Percentiles rank a stretch among this genome's conserved stretches.
Evolutionary conservation across 2,797 vertebrate species (phyloP).

Genomic region (Melanotaenia trifasciata): DNA sequence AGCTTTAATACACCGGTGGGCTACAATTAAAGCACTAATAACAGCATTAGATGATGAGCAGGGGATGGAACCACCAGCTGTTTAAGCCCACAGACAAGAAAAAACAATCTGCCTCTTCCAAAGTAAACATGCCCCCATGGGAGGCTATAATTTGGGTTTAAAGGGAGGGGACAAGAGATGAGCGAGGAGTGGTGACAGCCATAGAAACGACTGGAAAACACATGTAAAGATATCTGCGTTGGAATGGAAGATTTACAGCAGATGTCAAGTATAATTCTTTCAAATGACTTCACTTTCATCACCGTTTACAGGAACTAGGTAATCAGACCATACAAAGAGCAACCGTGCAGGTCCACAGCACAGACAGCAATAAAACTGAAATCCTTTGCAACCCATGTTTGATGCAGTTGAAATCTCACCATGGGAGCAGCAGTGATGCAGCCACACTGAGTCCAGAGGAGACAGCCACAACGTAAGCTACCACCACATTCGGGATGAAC

Average conservation of each 20-base stretch:
- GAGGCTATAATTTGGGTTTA: slow-evolving; percentile 75
- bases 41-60: slow-evolving; percentile 70
- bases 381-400: neutral
- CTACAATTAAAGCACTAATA: slow-evolving; percentile 75
- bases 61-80: slow-evolving; percentile 27
- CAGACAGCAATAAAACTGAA: neutral
- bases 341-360: neutral
- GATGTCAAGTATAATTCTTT: slow-evolving; percentile 22
- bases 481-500: slow-evolving; percentile 87
- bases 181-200: slow-evolving; percentile 21
- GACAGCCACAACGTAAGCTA: slow-evolving; percentile 92
- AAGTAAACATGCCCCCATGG: slow-evolving; percentile 66
- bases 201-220: slow-evolving; percentile 45
- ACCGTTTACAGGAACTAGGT: slow-evolving; percentile 33
- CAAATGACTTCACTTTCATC: slow-evolving; percentile 37
- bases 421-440: slow-evolving; percentile 93
- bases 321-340: neutral
- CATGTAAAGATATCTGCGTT: slow-evolving; percentile 21
- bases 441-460: slow-evolving; percentile 93
- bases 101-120: slow-evolving; percentile 68
- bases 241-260: slow-evolving; percentile 31
- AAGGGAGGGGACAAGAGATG: slow-evolving; percentile 43
- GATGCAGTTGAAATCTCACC: slow-evolving; percentile 82
- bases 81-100: slow-evolving; percentile 38
- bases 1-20: slow-evolving; percentile 42